Percentiles rank a stretch among this genome's conserved stretches.
Conservation (phyloP, 2,113 vertebrate genomes). For the Platysternon megacephalum region DNA sequence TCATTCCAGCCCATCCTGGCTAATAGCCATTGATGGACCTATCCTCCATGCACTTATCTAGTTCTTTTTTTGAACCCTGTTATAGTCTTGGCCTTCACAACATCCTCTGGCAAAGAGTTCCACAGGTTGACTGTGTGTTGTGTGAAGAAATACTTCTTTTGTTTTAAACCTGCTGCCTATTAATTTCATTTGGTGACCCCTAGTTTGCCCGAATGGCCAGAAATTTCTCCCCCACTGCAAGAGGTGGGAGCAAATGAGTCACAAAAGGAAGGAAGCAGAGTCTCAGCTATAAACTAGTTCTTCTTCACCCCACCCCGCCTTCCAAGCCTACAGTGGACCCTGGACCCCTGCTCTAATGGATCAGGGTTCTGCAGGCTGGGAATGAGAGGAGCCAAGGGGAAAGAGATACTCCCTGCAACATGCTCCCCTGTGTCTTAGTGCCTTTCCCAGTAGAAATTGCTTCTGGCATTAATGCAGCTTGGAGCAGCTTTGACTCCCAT, state of each 20-base stretch:
- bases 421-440: neutral
- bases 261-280: neutral
- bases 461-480: neutral
- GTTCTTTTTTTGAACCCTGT: no score
- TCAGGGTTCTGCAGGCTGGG: neutral
- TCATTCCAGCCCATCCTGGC: no score
- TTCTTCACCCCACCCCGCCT: neutral
- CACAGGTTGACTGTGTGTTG: no score
- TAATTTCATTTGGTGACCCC: no score
- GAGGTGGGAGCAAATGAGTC: neutral
- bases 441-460: neutral
- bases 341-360: neutral
- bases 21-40: no score
- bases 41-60: no score
- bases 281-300: neutral
- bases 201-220: neutral
- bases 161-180: no score
- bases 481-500: neutral
- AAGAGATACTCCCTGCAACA: neutral
- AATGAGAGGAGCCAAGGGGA: neutral
- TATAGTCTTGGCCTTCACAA: no score
- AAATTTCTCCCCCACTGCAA: neutral
- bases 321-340: neutral
- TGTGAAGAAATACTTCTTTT: no score
- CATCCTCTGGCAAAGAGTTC: no score